Evolutionary conservation across 23 tunicate species (phyloP).

Genomic region (Trididemnum miniatum): DNA sequence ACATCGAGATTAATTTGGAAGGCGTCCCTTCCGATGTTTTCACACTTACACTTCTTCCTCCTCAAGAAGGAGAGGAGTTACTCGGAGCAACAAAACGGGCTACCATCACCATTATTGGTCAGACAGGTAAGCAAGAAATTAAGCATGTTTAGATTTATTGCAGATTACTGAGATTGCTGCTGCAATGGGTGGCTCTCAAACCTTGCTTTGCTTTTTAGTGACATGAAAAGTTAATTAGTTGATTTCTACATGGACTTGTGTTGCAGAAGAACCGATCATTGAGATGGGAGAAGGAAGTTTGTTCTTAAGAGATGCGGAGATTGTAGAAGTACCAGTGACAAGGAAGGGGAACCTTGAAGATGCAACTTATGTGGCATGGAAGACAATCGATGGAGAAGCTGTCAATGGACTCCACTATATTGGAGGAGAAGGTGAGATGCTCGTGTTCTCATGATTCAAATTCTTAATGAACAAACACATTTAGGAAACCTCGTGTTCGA

Average conservation of each 20-base stretch:
- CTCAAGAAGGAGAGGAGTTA: slow-evolving; percentile 36
- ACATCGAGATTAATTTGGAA: slow-evolving; percentile 74
- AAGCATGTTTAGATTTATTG: too few relatives aligned
- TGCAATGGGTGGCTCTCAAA: too few relatives aligned
- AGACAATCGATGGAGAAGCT: slow-evolving; percentile 73
- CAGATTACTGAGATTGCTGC: too few relatives aligned
- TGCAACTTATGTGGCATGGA: slow-evolving; percentile 88
- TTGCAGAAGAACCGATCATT: slow-evolving; percentile 86
- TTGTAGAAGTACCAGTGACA: slow-evolving; percentile 57
- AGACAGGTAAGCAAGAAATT: slow-evolving; percentile 62
- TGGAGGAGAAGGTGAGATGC: slow-evolving; percentile 83
- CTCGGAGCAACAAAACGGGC: slow-evolving; percentile 73
- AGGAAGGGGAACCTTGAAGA: slow-evolving; percentile 76
- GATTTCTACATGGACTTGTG: too few relatives aligned
- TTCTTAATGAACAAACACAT: background rate
- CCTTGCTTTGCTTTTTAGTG: background rate
- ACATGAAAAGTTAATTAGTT: too few relatives aligned
- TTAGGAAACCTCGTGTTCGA: slow-evolving; percentile 89
- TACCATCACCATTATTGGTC: slow-evolving; percentile 78
- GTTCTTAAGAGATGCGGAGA: slow-evolving; percentile 50
- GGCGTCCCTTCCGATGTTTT: slow-evolving; percentile 79
- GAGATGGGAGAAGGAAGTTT: slow-evolving; percentile 52
- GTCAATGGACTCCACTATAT: slow-evolving; percentile 57
- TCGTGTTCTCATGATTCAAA: background rate
- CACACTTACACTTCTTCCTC: slow-evolving; percentile 63